phyloP scores from a whole-genome alignment of 2,113 vertebrate species.

The Brachionichthys hirsutus region DNA sequence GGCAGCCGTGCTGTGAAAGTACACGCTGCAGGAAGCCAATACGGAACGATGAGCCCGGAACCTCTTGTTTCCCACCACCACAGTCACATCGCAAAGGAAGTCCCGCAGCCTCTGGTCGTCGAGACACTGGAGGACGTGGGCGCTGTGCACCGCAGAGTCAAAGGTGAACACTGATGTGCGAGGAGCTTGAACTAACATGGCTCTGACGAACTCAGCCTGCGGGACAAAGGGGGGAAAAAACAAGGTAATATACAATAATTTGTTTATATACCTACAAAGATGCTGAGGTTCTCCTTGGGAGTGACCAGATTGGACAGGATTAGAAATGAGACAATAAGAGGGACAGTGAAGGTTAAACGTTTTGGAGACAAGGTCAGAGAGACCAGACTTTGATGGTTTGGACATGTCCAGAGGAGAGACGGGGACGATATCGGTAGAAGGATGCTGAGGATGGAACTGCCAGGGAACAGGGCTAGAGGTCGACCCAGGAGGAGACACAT shows the following conservation, averaged over 20 bases:
- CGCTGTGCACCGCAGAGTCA: constrained; percentile 79
- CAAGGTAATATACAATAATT: neutral
- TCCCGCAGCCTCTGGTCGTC: constrained; percentile 77
- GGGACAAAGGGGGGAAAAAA: constrained; percentile 9
- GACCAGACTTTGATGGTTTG: no score
- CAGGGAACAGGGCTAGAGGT: no score
- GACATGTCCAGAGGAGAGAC: no score
- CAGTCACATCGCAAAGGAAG: constrained; percentile 81
- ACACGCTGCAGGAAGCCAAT: constrained; percentile 90
- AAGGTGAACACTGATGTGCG: constrained; percentile 78
- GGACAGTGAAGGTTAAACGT: no score
- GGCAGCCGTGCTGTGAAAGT: constrained; percentile 83
- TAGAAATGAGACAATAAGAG: no score
- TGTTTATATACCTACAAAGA: no score
- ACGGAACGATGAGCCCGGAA: constrained; percentile 90
- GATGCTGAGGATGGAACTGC: no score
- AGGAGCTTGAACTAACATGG: constrained; percentile 70
- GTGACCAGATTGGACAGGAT: no score
- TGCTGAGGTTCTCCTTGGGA: no score
- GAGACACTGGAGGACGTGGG: constrained; percentile 74
- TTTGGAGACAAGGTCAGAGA: no score
- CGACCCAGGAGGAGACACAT: no score
- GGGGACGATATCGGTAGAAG: no score
- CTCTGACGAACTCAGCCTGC: constrained; percentile 51
- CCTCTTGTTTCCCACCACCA: constrained; percentile 83